phyloP scores from a whole-genome alignment of 1,140 invertebrate genomes.

The Meloidogyne exigua region DNA sequence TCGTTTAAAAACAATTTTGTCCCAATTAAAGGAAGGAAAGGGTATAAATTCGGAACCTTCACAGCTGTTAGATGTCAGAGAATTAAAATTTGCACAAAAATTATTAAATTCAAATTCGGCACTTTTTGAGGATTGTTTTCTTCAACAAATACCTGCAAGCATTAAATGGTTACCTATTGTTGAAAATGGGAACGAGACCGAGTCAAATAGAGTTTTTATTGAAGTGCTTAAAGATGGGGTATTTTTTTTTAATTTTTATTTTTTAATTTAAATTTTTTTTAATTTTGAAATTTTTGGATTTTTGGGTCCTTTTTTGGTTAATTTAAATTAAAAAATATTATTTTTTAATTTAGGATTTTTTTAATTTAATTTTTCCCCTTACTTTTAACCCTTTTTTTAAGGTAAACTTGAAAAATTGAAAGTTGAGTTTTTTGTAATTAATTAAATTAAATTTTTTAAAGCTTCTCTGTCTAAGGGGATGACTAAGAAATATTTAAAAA shows the following conservation, averaged over 20 bases:
- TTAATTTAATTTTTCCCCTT: too few species aligned
- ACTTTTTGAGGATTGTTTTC: slow-evolving; percentile 26
- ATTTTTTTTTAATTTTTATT: not conserved
- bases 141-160: slow-evolving; percentile 20
- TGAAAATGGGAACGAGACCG: not conserved
- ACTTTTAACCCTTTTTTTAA: too few species aligned
- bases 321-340: too few species aligned
- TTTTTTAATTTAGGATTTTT: too few species aligned
- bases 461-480: too few species aligned
- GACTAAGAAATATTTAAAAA: too few species aligned
- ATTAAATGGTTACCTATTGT: slow-evolving; percentile 21
- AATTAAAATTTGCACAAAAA: slow-evolving; percentile 25
- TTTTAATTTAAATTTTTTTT: too few species aligned
- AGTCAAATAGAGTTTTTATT: slow-evolving; percentile 23
- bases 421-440: too few species aligned
- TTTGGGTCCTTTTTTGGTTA: too few species aligned
- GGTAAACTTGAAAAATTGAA: too few species aligned
- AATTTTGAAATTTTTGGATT: too few species aligned
- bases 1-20: slow-evolving; percentile 11
- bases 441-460: too few species aligned
- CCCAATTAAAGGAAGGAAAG: not conserved
- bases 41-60: not conserved
- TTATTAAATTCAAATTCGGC: not conserved
- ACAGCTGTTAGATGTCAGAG: not conserved
- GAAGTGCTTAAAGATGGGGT: slow-evolving; percentile 34